Base-by-base conservation (phyloP, 2,797 vertebrate species). In the Rhadinocentrus ornatus region DNA sequence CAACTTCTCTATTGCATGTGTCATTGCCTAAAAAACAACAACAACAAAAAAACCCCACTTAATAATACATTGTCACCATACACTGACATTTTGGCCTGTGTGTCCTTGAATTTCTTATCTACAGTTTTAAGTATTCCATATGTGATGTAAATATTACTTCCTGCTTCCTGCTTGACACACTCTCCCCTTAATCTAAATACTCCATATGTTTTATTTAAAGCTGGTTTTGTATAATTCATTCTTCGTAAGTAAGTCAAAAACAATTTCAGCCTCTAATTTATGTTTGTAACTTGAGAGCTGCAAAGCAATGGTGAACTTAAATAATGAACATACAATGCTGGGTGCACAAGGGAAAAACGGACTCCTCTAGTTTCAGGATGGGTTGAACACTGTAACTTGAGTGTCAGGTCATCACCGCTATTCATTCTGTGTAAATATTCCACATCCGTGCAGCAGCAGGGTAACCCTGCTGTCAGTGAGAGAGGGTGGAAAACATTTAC, bases 381-480 rank as follows among this genome's bases (percentile, higher is more conserved):
- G 80, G 87, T 87, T 79, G 77, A 83, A 82, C 72, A 59, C 63
- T 52, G 22, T 37, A 6, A 59, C 75, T 81, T 9, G 22, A 77
- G 78, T 80, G 77, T 57, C 16, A 24, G 79, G 79, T 88, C 78
- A 66, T 60, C 63, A 27, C 62, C 16, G 8, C 41, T 6, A 44
- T 71, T 86, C 78, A 70, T 71, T 79, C 84, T 88, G 80, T 80
- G 73, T 71, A 86, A 89, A 88, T 80, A 88, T 79, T 77, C 75
- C 81, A 81, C 81, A 86, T 90, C 86, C 76, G 69, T 68, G 73
- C 18, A 54, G 78, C 78, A 59, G 80, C 75, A 71, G 81, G 78
- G 80, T 66, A 59, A 86, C 77, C 69, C 83, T 73, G 76, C 84
- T 76, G 84, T 86, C 84, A 83, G 73, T 82, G 81, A 86, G 32